Base-by-base conservation (phyloP, 2,113 vertebrate genomes). In the Callipepla squamata region DNA sequence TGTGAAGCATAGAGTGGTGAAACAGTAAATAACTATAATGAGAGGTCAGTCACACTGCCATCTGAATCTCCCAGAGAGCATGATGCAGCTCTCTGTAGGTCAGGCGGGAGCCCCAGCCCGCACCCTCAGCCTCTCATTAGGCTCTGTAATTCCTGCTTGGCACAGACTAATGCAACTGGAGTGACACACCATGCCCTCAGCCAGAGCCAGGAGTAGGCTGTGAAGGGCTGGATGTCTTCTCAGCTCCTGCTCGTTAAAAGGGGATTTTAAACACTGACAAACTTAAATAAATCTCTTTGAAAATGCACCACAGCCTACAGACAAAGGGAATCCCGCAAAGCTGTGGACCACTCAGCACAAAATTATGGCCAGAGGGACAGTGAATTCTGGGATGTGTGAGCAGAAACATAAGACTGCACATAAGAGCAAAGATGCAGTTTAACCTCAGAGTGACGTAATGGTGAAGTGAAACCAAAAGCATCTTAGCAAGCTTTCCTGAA, bases 381-480 rank as follows among this genome's bases (percentile, higher is more conserved):
- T 26, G 73, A 80, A 58, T 62, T 58, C 28, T 44, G 48, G 13
- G 8, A 13, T 16, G 5, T 8, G 3, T 38, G 42, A 93, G 32
- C 7, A 70, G 66, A 55, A 61, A n/a, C 8, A 17, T 13, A 21
- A 38, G 59, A 11, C 7, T 51, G 8, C 2, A 53, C 50, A 44
- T 1, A 17, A 26, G 58, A 85, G 5, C 9, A 72, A 3, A 12
- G 10, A 85, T 34, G 25, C 4, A 78, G 40, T 8, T 75, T 48
- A 28, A 23, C 9, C 1, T 3, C 10, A 0, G 0, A 21, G 16
- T 87, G 30, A 3, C 28, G 1, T 13, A 2, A 5, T 34, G 8
- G 13, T 15, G 13, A 70, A 51, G 48, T 30, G 18, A 70, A 70
- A 51, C 21, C 18, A 36, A 12, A 51, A 51, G 16, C 11, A 10